Percentiles rank a stretch among this genome's conserved stretches.
phyloP scores from a whole-genome alignment of 2,888 invertebrate species.

The Drosophila niveifrons region DNA sequence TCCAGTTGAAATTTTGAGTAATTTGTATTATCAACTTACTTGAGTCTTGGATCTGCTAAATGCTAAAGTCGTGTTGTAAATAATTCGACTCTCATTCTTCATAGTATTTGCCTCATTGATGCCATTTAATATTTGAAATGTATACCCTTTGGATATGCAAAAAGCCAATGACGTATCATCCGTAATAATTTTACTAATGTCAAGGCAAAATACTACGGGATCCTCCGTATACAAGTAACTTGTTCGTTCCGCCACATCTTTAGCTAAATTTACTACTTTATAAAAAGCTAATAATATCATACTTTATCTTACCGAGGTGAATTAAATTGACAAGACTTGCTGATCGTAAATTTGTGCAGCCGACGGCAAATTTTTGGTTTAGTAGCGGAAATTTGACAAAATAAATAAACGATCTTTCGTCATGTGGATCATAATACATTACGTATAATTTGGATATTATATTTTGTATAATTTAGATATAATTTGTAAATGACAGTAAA shows the following conservation, averaged over 20 bases:
- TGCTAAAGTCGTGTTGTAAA: background rate
- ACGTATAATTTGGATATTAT: background rate
- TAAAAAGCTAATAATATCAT: no score
- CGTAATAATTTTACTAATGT: slow-evolving; percentile 24
- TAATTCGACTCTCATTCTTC: background rate
- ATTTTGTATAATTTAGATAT: background rate
- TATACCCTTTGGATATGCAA: slow-evolving; percentile 35
- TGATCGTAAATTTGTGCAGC: slow-evolving; percentile 16
- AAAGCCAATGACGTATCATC: slow-evolving; percentile 28
- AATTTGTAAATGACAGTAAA: slow-evolving; percentile 6
- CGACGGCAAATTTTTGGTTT: slow-evolving; percentile 28
- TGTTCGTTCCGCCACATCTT: slow-evolving; percentile 17
- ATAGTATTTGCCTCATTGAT: background rate
- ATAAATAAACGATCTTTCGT: slow-evolving; percentile 18
- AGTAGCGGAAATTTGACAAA: slow-evolving; percentile 31
- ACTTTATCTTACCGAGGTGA: slow-evolving; percentile 27
- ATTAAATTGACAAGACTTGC: slow-evolving; percentile 30
- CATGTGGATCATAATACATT: slow-evolving; percentile 25
- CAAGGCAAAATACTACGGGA: slow-evolving; percentile 25
- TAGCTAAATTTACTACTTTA: slow-evolving; percentile 27
- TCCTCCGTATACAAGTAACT: slow-evolving; percentile 16
- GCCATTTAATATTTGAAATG: slow-evolving; percentile 27
- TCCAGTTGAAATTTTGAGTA: background rate
- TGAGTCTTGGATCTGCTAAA: slow-evolving; percentile 1
- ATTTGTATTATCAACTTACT: background rate